Conservation (phyloP, 2,113 vertebrate species). For the Pungitius pungitius region DNA sequence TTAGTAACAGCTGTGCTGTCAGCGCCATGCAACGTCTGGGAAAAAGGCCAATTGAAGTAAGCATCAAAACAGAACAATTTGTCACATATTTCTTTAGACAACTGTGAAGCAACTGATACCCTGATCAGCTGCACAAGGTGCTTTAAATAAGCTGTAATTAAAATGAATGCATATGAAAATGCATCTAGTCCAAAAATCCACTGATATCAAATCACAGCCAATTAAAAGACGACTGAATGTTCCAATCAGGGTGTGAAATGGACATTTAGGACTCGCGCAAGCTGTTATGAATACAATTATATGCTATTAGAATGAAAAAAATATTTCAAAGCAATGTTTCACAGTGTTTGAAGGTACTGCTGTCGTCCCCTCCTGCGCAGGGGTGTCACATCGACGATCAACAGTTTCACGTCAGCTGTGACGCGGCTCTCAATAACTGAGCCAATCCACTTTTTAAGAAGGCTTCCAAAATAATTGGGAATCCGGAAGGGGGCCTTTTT, state of each 20-base stretch:
- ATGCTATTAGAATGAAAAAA: not conserved
- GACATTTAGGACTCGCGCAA: constrained; percentile 4
- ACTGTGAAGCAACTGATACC: not conserved
- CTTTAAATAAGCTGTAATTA: not conserved
- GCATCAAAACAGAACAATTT: not conserved
- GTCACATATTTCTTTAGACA: not conserved
- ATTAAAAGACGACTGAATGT: not conserved
- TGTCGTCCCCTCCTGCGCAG: constrained; percentile 2
- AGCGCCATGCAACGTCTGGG: not conserved
- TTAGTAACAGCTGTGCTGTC: not conserved
- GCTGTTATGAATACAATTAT: not conserved
- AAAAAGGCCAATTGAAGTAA: not conserved
- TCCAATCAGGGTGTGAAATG: not conserved
- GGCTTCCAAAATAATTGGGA: too few species aligned
- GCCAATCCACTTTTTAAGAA: too few species aligned
- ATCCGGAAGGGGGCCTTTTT: too few species aligned
- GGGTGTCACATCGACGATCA: constrained; percentile 2
- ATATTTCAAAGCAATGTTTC: not conserved
- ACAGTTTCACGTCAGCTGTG: constrained; percentile 3
- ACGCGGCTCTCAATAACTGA: not conserved
- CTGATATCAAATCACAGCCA: not conserved
- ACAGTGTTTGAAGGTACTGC: not conserved
- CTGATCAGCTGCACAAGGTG: not conserved
- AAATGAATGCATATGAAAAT: not conserved
- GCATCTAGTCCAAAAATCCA: not conserved